A percentile compares a stretch with the other conserved stretches of the same genome.
phyloP scores from a whole-genome alignment of 1,140 invertebrate genomes.

The Papilio polytes region DNA sequence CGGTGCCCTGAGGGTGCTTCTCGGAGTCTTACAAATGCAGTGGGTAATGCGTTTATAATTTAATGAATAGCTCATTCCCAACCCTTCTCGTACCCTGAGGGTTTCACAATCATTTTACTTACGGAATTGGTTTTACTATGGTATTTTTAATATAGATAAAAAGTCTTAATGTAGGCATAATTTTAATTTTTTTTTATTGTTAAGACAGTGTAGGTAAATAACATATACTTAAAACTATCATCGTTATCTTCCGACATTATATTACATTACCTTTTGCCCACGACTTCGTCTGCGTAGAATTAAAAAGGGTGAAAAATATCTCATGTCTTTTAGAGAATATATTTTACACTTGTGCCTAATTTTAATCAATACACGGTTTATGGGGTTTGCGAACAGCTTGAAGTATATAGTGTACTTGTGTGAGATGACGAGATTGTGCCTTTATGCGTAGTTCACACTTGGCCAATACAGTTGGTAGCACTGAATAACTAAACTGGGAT shows the following conservation, averaged over 20 bases:
- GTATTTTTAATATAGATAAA: constrained; percentile 8
- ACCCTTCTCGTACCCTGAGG: constrained; percentile 25
- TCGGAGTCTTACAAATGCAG: constrained; percentile 35
- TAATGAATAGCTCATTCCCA: constrained; percentile 32
- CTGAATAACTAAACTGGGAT: too few relatives aligned
- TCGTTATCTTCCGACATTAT: too few relatives aligned
- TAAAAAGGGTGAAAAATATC: too few relatives aligned
- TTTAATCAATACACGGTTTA: background rate
- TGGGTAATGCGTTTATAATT: constrained; percentile 35
- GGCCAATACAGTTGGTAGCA: too few relatives aligned
- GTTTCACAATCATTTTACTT: constrained; percentile 25
- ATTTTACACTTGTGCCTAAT: too few relatives aligned
- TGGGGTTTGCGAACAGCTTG: background rate
- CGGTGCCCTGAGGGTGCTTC: constrained; percentile 21
- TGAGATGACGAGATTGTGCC: background rate
- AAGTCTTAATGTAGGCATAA: background rate
- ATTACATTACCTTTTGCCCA: too few relatives aligned
- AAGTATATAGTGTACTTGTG: background rate
- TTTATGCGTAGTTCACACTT: background rate
- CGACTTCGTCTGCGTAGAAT: too few relatives aligned
- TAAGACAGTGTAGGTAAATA: background rate
- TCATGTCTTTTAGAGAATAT: too few relatives aligned
- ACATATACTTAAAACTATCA: too few relatives aligned
- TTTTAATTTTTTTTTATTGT: background rate
- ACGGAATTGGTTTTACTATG: constrained; percentile 4